phyloP scores from a whole-genome alignment of 2,113 vertebrate species.

The Muntiacus muntjak region DNA sequence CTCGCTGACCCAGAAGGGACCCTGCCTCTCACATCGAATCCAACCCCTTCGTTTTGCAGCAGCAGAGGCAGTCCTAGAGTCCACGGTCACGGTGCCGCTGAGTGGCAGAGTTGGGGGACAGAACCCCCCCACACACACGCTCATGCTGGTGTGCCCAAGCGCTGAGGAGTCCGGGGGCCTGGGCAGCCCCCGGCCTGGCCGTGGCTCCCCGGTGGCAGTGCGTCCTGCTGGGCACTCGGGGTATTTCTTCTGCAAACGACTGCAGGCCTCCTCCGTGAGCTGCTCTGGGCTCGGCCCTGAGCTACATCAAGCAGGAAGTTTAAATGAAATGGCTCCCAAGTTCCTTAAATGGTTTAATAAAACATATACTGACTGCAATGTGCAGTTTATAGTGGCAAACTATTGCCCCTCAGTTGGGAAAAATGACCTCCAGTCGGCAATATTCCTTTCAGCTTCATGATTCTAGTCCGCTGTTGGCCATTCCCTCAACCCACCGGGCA shows the following conservation, averaged over 20 bases:
- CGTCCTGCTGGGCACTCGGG: constrained; percentile 50
- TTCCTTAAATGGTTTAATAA: constrained; percentile 88
- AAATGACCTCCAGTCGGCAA: constrained; percentile 86
- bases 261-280: constrained; percentile 71
- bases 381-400: constrained; percentile 86
- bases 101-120: not conserved
- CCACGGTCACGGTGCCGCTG: not conserved
- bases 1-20: not conserved
- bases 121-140: too few species aligned
- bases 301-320: constrained; percentile 82
- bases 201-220: not conserved
- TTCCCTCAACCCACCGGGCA: constrained; percentile 82
- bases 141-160: accelerated
- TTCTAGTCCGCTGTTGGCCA: constrained; percentile 82
- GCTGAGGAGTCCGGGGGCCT: not conserved
- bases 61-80: not conserved
- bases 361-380: constrained; percentile 86
- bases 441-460: constrained; percentile 86
- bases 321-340: constrained; percentile 86
- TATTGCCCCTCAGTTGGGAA: constrained; percentile 86
- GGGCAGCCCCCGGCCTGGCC: not conserved
- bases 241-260: constrained; percentile 74
- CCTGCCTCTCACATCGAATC: not conserved
- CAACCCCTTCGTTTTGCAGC: not conserved
- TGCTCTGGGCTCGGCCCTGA: constrained; percentile 78